phyloP scores from a whole-genome alignment of 1,140 invertebrate species.

The Cyrtorhinus lividipennis region DNA sequence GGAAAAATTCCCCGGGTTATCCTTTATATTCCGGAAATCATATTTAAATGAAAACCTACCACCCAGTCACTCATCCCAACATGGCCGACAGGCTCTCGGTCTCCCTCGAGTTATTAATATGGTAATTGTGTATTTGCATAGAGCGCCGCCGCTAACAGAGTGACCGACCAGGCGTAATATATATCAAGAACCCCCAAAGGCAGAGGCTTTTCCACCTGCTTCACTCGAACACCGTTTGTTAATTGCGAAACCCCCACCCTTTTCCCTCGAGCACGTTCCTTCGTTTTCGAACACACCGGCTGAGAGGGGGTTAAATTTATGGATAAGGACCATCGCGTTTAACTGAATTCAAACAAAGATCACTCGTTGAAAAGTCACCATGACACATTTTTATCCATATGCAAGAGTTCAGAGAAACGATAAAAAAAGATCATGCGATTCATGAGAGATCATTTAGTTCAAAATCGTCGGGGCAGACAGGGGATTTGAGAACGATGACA shows the following conservation, averaged over 20 bases:
- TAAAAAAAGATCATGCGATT: no score
- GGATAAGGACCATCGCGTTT: no score
- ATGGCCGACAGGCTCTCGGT: neutral
- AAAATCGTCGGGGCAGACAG: no score
- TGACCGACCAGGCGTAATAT: constrained; percentile 9
- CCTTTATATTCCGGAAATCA: neutral
- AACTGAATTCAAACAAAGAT: no score
- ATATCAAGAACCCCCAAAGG: neutral
- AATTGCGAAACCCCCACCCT: neutral
- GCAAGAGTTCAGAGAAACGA: no score
- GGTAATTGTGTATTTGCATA: constrained; percentile 14
- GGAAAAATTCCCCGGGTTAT: neutral
- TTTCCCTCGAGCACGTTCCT: no score
- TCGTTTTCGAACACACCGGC: no score
- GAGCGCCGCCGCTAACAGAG: constrained; percentile 1
- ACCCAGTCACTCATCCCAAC: neutral
- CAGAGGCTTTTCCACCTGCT: neutral
- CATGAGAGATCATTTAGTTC: no score
- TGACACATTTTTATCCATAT: no score
- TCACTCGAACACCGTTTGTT: constrained; percentile 3
- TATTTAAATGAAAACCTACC: constrained; percentile 1
- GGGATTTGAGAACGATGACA: no score
- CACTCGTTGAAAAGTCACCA: no score
- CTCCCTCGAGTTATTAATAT: constrained; percentile 9
- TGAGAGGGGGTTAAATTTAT: no score